Conservation (phyloP, 2,113 vertebrate species). For the Myotis lucifugus region DNA sequence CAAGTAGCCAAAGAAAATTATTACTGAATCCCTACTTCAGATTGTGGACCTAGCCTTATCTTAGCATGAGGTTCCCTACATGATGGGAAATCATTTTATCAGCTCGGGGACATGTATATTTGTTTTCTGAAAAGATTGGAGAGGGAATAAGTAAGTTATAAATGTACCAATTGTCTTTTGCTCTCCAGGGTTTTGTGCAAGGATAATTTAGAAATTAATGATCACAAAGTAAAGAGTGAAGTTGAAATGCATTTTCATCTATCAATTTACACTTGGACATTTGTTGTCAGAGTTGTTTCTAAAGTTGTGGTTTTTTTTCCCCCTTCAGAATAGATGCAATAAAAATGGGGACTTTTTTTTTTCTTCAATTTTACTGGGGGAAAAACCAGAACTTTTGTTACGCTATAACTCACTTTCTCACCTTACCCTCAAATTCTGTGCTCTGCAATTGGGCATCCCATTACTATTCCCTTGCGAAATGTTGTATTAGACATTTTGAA, state of each 20-base stretch:
- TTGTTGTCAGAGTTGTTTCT: neutral
- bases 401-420: neutral
- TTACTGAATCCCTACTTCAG: neutral
- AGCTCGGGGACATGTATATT: neutral
- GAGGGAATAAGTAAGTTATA: neutral
- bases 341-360: neutral
- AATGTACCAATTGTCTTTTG: neutral
- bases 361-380: neutral
- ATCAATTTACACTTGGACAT: neutral
- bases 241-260: constrained; percentile 9
- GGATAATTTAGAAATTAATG: constrained; percentile 7
- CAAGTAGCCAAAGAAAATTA: neutral
- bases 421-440: neutral
- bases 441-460: neutral
- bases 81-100: neutral
- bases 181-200: neutral
- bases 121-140: neutral
- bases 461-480: neutral
- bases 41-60: neutral
- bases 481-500: neutral
- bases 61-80: neutral
- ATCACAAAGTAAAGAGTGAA: neutral
- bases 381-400: neutral
- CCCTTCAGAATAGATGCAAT: neutral
- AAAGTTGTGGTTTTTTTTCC: neutral